Evolutionary conservation across 2,797 vertebrate genomes (phyloP).

Genomic region (Mionectes olivaceus): DNA sequence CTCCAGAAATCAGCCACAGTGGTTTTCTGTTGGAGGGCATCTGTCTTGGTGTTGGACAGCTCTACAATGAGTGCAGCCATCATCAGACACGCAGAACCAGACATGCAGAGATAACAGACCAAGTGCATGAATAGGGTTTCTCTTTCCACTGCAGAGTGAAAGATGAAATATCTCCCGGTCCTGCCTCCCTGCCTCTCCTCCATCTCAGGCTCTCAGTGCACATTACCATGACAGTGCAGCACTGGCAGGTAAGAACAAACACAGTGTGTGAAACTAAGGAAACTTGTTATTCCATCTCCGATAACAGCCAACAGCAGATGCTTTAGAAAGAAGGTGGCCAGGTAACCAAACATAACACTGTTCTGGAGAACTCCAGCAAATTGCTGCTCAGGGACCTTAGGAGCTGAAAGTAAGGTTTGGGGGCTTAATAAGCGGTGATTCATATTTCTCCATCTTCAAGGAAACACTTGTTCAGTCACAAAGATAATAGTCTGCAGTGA

Average conservation of each 20-base stretch:
- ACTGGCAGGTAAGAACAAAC: neutral
- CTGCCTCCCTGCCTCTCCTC: neutral
- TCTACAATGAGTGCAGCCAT: neutral
- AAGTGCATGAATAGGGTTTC: neutral
- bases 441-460: neutral
- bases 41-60: neutral
- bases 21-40: neutral
- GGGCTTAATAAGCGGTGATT: neutral
- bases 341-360: neutral
- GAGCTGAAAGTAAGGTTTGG: neutral
- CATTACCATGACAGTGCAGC: neutral
- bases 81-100: neutral
- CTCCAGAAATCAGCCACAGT: neutral
- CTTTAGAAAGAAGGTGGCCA: neutral
- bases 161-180: neutral
- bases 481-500: neutral
- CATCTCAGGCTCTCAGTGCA: fast-evolving
- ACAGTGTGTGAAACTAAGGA: neutral
- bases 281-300: neutral
- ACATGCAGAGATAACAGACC: neutral
- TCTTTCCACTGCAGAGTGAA: neutral
- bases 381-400: neutral
- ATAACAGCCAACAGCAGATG: neutral
- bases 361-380: neutral
- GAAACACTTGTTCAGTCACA: neutral